Base-by-base conservation (phyloP, 30 jellyfish, hydroid and myxozoan genomes). In the Aurelia sp. region DNA sequence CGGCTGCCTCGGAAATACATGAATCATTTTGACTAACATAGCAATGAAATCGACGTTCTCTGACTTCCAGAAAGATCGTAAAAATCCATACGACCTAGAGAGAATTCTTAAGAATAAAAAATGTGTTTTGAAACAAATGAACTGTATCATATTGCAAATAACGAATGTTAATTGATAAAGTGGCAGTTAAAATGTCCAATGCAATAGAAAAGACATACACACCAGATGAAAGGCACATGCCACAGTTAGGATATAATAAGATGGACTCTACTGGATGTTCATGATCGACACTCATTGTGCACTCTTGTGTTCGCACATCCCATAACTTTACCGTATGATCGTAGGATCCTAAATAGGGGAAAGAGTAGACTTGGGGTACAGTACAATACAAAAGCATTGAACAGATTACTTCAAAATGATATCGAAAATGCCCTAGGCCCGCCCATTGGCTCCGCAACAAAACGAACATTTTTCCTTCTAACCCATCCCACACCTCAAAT, bases 191-290 rank as follows among this genome's bases (percentile, higher is more conserved):
- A 20, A 9, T 1, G 19, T 21, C 19, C n/a, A 31, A 31, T 21
- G 40, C 18, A 30, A 12, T 13, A 13, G 40, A 22, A 24, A 64
- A 20, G 40, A 13, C 73, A n/a, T 15, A 41, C 83, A 3, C 85
- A 95, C 99, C 99, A 6, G 99, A 79, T 6, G 98, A 89, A 3
- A 95, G 57, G 80, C 99, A 95, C 78, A 95, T 74, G 16, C 98
- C 97, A 63, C 99, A 97, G 76, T 63, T 76, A 1, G 93, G 98
- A 78, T 82, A 91, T 27, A 95, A 66, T 13, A 95, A 67, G 30
- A 90, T 96, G 55, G 96, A 75, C 55, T 95, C 99, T 21, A 95
- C 98, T 4, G 99, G 99, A 44, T 95, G 88, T 13, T 96, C 99
- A 82, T 95, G 99, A 44, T 88, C 79, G n/a, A 90, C 85, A 19